Evolutionary conservation across 2,888 invertebrate genomes (phyloP).

Genomic region (Pilophorus perplexus): DNA sequence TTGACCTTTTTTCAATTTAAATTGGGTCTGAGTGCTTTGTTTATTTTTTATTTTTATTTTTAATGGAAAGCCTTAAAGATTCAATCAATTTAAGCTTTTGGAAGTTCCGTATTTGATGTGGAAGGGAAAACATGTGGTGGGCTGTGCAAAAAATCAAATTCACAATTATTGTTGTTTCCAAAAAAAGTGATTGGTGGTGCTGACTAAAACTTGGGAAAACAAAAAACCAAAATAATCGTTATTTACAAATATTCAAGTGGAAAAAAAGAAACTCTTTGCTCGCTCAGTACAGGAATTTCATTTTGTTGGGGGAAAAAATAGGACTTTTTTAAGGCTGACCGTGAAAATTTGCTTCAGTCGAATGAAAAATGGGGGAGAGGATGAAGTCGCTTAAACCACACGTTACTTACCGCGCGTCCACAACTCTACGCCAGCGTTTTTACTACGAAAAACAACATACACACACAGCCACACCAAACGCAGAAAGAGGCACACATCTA

Average conservation of each 20-base stretch:
- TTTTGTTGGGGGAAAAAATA: no score
- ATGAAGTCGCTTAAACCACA: not conserved
- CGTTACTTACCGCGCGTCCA: conserved; percentile 6
- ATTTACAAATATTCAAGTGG: conserved; percentile 33
- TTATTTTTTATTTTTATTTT: no score
- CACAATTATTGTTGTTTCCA: conserved; percentile 28
- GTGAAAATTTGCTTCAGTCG: conserved; percentile 6
- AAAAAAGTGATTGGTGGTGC: conserved; percentile 39
- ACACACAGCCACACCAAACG: no score
- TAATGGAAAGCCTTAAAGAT: no score
- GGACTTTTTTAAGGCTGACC: not conserved
- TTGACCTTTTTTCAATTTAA: no score
- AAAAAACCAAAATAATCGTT: conserved; percentile 16
- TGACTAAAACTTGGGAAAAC: conserved; percentile 36
- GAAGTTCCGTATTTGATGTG: no score
- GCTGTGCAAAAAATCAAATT: conserved; percentile 37
- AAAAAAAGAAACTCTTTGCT: conserved; percentile 27
- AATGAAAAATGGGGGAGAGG: no score
- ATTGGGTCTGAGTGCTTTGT: no score
- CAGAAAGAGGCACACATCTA: no score
- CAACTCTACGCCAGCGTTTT: no score
- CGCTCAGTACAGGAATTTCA: conserved; percentile 23
- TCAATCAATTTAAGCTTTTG: no score
- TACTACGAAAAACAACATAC: no score
- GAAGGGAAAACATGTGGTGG: conserved; percentile 25